Conservation (phyloP, 2,888 invertebrate species). For the Trissolcus japonicus region DNA sequence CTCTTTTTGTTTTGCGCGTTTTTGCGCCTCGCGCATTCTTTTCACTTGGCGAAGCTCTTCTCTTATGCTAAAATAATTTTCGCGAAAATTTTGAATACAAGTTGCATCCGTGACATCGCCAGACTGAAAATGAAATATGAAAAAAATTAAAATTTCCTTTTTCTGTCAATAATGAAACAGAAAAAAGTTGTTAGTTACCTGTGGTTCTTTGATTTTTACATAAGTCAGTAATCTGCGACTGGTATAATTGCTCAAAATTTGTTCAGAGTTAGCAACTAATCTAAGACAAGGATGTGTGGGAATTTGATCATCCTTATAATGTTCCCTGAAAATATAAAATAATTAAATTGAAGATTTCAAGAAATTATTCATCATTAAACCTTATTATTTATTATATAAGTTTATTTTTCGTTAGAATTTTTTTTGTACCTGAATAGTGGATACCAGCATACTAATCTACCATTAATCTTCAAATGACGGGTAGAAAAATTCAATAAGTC, state of each 20-base stretch:
- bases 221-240: slow-evolving; percentile 91
- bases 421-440: slow-evolving; percentile 86
- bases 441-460: slow-evolving; percentile 96
- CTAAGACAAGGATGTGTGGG: slow-evolving; percentile 88
- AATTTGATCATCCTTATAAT: slow-evolving; percentile 84
- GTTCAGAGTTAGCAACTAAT: slow-evolving; percentile 91
- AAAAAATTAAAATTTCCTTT: background rate
- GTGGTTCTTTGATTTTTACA: slow-evolving; percentile 83
- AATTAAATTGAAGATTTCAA: slow-evolving; percentile 7
- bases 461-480: slow-evolving; percentile 83
- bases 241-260: slow-evolving; percentile 87
- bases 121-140: slow-evolving; percentile 25
- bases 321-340: slow-evolving; percentile 78
- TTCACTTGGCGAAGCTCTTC: slow-evolving; percentile 83
- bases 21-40: slow-evolving; percentile 76
- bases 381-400: background rate
- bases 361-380: background rate
- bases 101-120: slow-evolving; percentile 65
- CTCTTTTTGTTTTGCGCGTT: slow-evolving; percentile 71
- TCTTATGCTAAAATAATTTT: slow-evolving; percentile 84
- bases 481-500: slow-evolving; percentile 92
- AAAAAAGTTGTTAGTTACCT: slow-evolving; percentile 60
- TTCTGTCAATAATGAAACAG: too few relatives aligned
- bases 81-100: slow-evolving; percentile 78
- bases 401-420: background rate